Evolutionary conservation across 2,888 invertebrate species (phyloP).

Genomic region (Xanthia togata): DNA sequence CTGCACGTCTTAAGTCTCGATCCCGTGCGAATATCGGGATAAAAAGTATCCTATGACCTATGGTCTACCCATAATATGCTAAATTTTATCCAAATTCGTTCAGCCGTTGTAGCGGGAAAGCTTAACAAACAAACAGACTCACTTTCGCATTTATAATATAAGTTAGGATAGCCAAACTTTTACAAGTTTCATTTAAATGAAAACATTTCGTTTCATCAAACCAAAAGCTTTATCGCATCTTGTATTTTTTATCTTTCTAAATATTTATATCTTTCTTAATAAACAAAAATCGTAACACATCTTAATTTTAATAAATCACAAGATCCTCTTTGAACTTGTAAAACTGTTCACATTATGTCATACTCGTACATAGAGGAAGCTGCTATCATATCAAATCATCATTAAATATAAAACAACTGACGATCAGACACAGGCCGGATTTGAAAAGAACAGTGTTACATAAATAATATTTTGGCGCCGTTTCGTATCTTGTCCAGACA

Average conservation of each 20-base stretch:
- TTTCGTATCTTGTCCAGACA: slow-evolving; percentile 30
- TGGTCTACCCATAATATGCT: too few relatives aligned
- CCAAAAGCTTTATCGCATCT: slow-evolving; percentile 9
- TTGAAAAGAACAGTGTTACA: slow-evolving; percentile 28
- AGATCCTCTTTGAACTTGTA: slow-evolving; percentile 47
- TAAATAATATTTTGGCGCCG: slow-evolving; percentile 60
- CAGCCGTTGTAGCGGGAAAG: too few relatives aligned
- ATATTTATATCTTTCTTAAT: too few relatives aligned
- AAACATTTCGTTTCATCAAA: slow-evolving; percentile 3
- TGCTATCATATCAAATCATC: slow-evolving; percentile 51
- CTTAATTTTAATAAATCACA: slow-evolving; percentile 39
- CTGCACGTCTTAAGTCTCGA: too few relatives aligned
- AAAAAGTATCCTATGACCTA: too few relatives aligned
- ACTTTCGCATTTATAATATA: too few relatives aligned
- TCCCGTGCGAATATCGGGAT: too few relatives aligned
- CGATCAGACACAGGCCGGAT: slow-evolving; percentile 13
- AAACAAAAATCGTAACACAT: slow-evolving; percentile 26
- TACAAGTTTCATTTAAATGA: not conserved
- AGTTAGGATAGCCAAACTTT: not conserved
- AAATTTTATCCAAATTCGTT: too few relatives aligned
- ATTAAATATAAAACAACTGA: slow-evolving; percentile 35
- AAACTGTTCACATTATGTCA: slow-evolving; percentile 32
- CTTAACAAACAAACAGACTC: too few relatives aligned
- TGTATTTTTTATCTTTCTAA: not conserved
- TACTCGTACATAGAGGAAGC: slow-evolving; percentile 38